Evolutionary conservation across 2,888 invertebrate species (phyloP).

Genomic region (Endomychus coccineus): DNA sequence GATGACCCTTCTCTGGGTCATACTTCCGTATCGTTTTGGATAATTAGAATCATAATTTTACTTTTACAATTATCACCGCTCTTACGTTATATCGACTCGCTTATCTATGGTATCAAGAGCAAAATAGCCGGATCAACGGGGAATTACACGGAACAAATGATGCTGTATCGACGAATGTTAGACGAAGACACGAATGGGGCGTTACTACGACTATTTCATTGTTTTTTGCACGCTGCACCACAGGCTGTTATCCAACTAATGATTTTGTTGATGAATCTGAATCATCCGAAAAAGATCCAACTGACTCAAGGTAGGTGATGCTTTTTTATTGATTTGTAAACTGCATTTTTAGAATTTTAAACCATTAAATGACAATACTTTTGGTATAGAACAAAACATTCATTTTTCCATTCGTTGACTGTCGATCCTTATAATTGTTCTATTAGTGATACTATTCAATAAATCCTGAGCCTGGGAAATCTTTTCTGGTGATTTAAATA

Average conservation of each 20-base stretch:
- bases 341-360: too few species aligned
- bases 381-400: too few species aligned
- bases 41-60: slow-evolving; percentile 42
- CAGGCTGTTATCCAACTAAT: slow-evolving; percentile 44
- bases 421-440: too few species aligned
- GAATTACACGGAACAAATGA: slow-evolving; percentile 35
- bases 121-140: slow-evolving; percentile 36
- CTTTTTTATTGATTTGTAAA: neutral
- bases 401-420: too few species aligned
- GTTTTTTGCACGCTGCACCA: slow-evolving; percentile 44
- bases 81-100: slow-evolving; percentile 43
- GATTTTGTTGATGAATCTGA: slow-evolving; percentile 36
- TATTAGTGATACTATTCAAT: too few species aligned
- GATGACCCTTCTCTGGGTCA: slow-evolving; percentile 42
- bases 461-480: too few species aligned
- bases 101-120: slow-evolving; percentile 42
- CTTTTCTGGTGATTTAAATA: too few species aligned
- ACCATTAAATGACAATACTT: too few species aligned
- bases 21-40: slow-evolving; percentile 42
- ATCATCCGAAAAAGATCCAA: slow-evolving; percentile 27
- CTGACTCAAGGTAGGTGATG: slow-evolving; percentile 13
- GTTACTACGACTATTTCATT: slow-evolving; percentile 42
- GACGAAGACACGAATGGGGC: slow-evolving; percentile 46
- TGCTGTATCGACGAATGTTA: slow-evolving; percentile 41
- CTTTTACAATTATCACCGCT: slow-evolving; percentile 46